Evolutionary conservation across 1,140 invertebrate genomes (phyloP).

Genomic region (Drosophila hydei): DNA sequence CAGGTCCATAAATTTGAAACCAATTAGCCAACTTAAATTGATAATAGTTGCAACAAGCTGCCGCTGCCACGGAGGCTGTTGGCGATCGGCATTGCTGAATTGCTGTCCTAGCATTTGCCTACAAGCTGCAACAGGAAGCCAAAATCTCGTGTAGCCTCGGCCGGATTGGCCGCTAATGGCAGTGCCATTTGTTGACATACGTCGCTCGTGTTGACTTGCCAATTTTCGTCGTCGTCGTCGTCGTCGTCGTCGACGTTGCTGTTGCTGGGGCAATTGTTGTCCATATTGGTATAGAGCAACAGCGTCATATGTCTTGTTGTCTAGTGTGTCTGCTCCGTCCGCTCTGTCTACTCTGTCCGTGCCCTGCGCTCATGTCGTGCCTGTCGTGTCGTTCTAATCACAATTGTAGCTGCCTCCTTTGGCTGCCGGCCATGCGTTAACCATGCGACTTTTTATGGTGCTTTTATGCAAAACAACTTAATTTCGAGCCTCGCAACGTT

Average conservation of each 20-base stretch:
- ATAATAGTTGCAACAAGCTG: conserved; percentile 68
- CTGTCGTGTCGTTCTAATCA: conserved; percentile 82
- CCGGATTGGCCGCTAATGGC: conserved; percentile 68
- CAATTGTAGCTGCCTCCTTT: conserved; percentile 58
- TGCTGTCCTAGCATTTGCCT: conserved; percentile 67
- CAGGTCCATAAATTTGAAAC: conserved; percentile 84
- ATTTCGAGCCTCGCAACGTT: conserved; percentile 57
- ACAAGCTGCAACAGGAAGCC: conserved; percentile 55
- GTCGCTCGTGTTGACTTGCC: conserved; percentile 77
- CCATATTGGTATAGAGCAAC: conserved; percentile 65
- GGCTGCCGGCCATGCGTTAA: conserved; percentile 37
- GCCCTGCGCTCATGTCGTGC: conserved; percentile 68
- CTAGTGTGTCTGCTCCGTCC: background rate
- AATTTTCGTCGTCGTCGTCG: conserved; percentile 56
- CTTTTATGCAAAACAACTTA: conserved; percentile 83
- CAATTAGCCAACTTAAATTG: conserved; percentile 84
- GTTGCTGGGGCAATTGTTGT: conserved; percentile 64
- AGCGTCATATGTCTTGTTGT: conserved; percentile 67
- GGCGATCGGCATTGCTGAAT: conserved; percentile 31
- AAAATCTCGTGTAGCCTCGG: conserved; percentile 28
- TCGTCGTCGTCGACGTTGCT: too few species aligned
- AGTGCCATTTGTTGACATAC: conserved; percentile 79
- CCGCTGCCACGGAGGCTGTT: conserved; percentile 10
- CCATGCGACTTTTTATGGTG: conserved; percentile 75
- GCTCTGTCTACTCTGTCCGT: conserved; percentile 15